A percentile compares a stretch with the other conserved stretches of the same genome.
Evolutionary conservation across 2,113 vertebrate species (phyloP).

Genomic region (Sprattus sprattus): DNA sequence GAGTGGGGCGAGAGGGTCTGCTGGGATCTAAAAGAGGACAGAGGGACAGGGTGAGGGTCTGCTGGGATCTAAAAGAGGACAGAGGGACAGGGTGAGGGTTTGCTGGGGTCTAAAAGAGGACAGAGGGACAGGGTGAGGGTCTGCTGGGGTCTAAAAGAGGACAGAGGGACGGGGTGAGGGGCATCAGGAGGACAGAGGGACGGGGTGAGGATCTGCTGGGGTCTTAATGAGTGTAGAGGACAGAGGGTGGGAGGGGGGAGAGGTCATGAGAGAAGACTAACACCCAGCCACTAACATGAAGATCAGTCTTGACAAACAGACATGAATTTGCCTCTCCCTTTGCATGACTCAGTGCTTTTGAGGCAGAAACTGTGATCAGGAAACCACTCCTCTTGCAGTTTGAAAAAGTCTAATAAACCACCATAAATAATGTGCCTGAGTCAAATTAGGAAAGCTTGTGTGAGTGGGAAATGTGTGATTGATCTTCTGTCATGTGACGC

Average conservation of each 20-base stretch:
- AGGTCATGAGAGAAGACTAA: too few relatives aligned
- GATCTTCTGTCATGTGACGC: neutral
- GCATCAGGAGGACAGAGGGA: too few relatives aligned
- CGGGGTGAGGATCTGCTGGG: neutral
- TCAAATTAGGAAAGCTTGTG: neutral
- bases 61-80: too few relatives aligned
- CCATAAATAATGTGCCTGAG: neutral
- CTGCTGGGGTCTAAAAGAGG: too few relatives aligned
- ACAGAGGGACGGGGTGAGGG: too few relatives aligned
- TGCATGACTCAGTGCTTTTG: neutral
- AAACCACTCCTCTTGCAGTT: neutral
- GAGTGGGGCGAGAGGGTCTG: slow-evolving; percentile 22
- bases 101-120: too few relatives aligned
- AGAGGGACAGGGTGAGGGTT: too few relatives aligned
- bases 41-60: too few relatives aligned
- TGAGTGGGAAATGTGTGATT: neutral
- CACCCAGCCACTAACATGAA: too few relatives aligned
- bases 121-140: too few relatives aligned
- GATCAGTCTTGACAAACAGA: neutral
- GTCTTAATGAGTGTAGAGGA: neutral
- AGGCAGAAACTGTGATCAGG: neutral
- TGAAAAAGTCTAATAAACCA: neutral
- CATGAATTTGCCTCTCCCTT: neutral
- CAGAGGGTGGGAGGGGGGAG: too few relatives aligned
- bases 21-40: too few relatives aligned